Conservation (phyloP, 2,113 vertebrate species). For the Pterocles orientalis region DNA sequence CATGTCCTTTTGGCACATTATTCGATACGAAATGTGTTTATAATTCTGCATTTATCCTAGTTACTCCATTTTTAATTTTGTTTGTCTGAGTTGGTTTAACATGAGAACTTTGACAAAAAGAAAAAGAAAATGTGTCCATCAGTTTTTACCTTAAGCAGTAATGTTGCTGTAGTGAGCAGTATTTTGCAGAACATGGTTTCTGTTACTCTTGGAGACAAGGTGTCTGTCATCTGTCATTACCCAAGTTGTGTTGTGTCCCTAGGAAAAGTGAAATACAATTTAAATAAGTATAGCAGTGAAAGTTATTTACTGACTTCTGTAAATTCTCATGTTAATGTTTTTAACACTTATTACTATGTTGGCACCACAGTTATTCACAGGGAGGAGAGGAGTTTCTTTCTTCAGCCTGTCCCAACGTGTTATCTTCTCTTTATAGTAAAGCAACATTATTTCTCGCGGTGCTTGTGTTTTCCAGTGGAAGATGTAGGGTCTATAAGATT, state of each 20-base stretch:
- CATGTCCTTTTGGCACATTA: neutral
- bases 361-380: neutral
- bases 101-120: neutral
- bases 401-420: neutral
- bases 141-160: neutral
- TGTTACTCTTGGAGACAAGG: neutral
- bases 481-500: neutral
- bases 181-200: neutral
- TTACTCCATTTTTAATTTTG: neutral
- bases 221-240: neutral
- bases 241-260: neutral
- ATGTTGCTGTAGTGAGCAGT: neutral
- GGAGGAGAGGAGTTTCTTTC: neutral
- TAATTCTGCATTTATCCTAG: neutral
- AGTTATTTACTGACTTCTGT: neutral
- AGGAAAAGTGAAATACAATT: neutral
- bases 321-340: neutral
- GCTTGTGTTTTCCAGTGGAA: neutral
- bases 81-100: neutral
- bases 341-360: neutral
- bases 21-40: neutral
- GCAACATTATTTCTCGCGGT: neutral
- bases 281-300: neutral
- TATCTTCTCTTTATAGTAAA: neutral
- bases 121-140: neutral